Conservation (phyloP, 2,113 vertebrate genomes). For the Nymphicus hollandicus region DNA sequence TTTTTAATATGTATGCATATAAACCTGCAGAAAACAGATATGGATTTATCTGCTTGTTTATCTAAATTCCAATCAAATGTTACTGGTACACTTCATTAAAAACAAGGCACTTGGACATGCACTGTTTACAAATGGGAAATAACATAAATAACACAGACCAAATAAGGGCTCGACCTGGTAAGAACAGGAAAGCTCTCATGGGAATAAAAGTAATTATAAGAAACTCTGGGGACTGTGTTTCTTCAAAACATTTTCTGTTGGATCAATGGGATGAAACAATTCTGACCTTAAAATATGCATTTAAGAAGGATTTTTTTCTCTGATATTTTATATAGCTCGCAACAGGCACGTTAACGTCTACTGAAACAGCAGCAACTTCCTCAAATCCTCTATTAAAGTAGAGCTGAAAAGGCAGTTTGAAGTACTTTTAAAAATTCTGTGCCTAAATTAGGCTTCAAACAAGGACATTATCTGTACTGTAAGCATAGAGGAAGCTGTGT, state of each 20-base stretch:
- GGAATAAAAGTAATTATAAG: background rate
- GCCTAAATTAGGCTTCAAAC: background rate
- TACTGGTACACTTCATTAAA: conserved; percentile 44
- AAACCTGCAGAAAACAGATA: background rate
- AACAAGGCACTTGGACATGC: background rate
- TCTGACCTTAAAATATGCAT: background rate
- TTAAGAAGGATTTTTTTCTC: background rate
- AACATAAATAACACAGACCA: background rate
- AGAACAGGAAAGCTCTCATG: background rate
- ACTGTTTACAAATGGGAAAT: conserved; percentile 5
- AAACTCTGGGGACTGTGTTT: background rate
- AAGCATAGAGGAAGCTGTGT: background rate
- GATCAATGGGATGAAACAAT: background rate
- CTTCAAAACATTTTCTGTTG: background rate
- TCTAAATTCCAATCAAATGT: conserved; percentile 43
- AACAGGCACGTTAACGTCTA: background rate
- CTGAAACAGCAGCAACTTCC: background rate
- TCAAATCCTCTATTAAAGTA: background rate
- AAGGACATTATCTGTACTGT: background rate
- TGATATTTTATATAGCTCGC: background rate
- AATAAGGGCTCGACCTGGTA: background rate
- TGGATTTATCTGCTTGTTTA: background rate
- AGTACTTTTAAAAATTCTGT: background rate
- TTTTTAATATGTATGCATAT: background rate
- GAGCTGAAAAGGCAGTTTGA: background rate